Base-by-base conservation (phyloP, 2,888 invertebrate genomes). In the Campoplex capitator region DNA sequence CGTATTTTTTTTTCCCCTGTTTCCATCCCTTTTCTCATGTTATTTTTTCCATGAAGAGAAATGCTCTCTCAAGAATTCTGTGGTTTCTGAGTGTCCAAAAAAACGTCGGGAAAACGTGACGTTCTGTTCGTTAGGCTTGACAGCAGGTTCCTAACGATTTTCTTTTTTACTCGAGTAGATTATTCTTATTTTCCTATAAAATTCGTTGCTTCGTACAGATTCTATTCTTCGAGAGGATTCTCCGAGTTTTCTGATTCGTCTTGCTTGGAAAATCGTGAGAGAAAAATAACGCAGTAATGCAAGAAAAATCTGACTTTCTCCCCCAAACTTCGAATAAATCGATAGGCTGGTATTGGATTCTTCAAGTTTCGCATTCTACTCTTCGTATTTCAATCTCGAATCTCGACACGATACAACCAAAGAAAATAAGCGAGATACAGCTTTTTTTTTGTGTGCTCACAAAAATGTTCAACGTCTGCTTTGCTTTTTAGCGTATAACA, bases 251-350 rank as follows among this genome's bases (percentile, higher is more conserved):
- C 4, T 2, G 54, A 65, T 18, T 3, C 11, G 4, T 2, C 23
- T 18, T 38, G 70, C 16, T 62, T 38, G 16, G 38, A 54, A 62
- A 81, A 65, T 28, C 58, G 67, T 67, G 48, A 38, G 11, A 56
- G 73, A 67, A 70, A 67, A 65, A 77, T 68, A 48, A 32, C 51
- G 48, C 62, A 35, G 28, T 23, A 45, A 77, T 65, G 51, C 35
- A 70, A 51, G 32, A 48, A 85, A 73, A 85, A 73, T 75, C 68
- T 35, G 54, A 81, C 32, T 48, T 65, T 76, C 54, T 51, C 71
- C 75, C 73, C 28, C 51, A 45, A 85, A 81, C 65, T 71, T 35
- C n/a, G 76, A 51, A 82, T 62, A 68, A 70, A 85, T 85, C 85
- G 83, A 85, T 83, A n/a, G 35, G 58, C 0, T 58, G 58, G 2